Base-by-base conservation (phyloP, 2,888 invertebrate genomes). In the Agrilus mali region DNA sequence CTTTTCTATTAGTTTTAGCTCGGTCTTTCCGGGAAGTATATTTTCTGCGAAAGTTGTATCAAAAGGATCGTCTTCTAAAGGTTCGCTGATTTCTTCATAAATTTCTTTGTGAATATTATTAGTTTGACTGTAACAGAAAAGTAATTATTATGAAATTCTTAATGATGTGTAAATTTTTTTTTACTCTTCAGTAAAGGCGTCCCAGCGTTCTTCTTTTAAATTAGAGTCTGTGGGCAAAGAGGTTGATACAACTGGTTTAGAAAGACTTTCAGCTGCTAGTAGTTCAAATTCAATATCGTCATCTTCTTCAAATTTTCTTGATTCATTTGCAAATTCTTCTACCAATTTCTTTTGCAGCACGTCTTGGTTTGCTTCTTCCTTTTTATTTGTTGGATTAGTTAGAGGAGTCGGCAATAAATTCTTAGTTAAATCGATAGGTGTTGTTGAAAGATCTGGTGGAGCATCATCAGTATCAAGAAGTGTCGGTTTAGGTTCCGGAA, bases 31-130 rank as follows among this genome's bases (percentile, higher is more conserved):
- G 33, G 78, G 85, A 41, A 85, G 68, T 38, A 87, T 75, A 55
- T 82, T 80, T 43, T 83, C 83, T 0, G 83, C 87, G 63, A 86
- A 86, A 40, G 84, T 78, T 16, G 89, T 89, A 58, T 89, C 88
- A 56, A 89, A 89, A 0, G 89, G 89, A 73, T 89, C 88, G 40
- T 68, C 69, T 55, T 77, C 78, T 56, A 73, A 76, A 50, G 69
- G 58, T 57, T 75, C 47, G 34, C 36, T 37, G 15, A 20, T 22
- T 41, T 41, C 42, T 14, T 45, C 32, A 37, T 12, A 31, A 31
- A 22, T 10, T 17, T 36, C 33, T 38, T 27, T 16, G 7, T 14
- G 15, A 12, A n/a, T 15, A 10, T 20, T 33, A 40, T 43, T 10
- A 15, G 12, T 37, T 15, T 20, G 27, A 42, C 17, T 33, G 4